Evolutionary conservation across 2,888 invertebrate genomes (phyloP).

Genomic region (Tromatobia lineatoria): DNA sequence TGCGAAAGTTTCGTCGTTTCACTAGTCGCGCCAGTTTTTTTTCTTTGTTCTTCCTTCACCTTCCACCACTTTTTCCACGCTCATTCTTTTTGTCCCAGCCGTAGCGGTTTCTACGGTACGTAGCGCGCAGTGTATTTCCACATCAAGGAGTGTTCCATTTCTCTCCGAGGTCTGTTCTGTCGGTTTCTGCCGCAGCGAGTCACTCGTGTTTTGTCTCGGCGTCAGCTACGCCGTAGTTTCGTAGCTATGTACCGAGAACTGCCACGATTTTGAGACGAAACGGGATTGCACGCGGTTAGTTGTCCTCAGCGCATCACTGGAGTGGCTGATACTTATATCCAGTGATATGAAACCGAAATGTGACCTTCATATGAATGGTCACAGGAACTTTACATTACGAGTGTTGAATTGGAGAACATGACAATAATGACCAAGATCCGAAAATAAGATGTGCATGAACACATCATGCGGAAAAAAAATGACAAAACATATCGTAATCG

Average conservation of each 20-base stretch:
- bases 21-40: conserved; percentile 29
- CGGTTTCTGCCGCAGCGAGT: neutral
- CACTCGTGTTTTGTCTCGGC: neutral
- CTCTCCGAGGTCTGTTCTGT: conserved; percentile 26
- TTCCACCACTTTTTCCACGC: conserved; percentile 22
- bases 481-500: no score
- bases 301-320: neutral
- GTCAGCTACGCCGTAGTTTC: neutral
- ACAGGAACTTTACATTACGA: no score
- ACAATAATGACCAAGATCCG: no score
- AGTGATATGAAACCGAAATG: no score
- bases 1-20: conserved; percentile 57
- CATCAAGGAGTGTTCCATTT: conserved; percentile 51
- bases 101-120: conserved; percentile 14
- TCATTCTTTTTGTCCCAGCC: conserved; percentile 1
- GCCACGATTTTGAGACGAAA: conserved; percentile 4
- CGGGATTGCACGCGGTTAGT: neutral
- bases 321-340: neutral
- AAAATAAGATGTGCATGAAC: no score
- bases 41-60: conserved; percentile 16
- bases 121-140: conserved; percentile 20
- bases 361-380: no score
- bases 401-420: no score
- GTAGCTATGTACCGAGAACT: neutral
- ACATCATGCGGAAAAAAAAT: no score